Base-by-base conservation (phyloP, 2,888 invertebrate genomes). In the Chromoteleia sp. region DNA sequence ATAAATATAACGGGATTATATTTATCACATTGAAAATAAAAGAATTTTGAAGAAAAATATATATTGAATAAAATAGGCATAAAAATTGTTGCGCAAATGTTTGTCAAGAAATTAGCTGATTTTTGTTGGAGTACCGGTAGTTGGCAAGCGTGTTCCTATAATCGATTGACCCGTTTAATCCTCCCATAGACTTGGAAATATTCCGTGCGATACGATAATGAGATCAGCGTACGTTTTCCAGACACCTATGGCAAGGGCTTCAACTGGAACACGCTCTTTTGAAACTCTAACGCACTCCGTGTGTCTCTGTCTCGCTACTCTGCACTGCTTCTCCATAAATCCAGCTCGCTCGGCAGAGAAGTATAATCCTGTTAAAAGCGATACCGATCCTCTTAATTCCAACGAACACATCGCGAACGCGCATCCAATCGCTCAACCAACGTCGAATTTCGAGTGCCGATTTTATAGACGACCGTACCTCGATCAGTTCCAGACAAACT, bases 321-420 rank as follows among this genome's bases (percentile, higher is more conserved):
- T 52, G 41, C 45, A 12, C 29, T 70, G 54, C 59, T 74, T 63
- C 56, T 45, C 63, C 63, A 74, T 80, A 75, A 75, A 74, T 75
- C 70, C 73, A 50, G 48, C 58, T 39, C 41, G 14, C 59, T 33
- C 39, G 71, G 45, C 54, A 68, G 68, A 75, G 74, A 73, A 70
- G 70, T 68, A 78, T 91, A 91, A 91, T 91, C 91, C 88, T 87
- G 90, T 91, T 91, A 88, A 84, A 83, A 74, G 84, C 87, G 88
- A 89, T 89, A 89, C 85, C 87, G 86, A 87, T 87, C 85, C 87
- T 81, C 83, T 85, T 87, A 88, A 89, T 88, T 85, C 85, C 82
- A 61, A 83, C 85, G 81, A 85, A 83, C 84, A 30, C 61, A 54
- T 54, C 68, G 84, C 75, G 79, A 84, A 86, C 85, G 85, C 84